Conservation (phyloP, 2,888 invertebrate genomes). For the Orthonevra nobilis region DNA sequence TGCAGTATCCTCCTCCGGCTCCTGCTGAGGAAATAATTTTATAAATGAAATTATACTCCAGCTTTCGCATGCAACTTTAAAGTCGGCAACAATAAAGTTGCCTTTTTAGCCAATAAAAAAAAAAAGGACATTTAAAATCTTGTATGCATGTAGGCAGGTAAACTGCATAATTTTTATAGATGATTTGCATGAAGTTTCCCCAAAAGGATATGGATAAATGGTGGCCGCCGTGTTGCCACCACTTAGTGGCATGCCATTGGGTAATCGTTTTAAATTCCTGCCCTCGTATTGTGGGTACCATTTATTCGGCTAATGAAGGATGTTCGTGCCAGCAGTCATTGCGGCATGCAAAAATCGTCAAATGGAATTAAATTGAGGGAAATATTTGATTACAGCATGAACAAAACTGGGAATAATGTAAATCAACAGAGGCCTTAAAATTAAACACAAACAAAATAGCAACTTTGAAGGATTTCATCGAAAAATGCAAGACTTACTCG, state of each 20-base stretch:
- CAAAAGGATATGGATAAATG: not conserved
- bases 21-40: constrained; percentile 12
- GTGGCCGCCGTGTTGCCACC: not conserved
- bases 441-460: too few relatives aligned
- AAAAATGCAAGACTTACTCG: too few relatives aligned
- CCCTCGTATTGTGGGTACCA: not conserved
- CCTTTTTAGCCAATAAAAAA: not conserved
- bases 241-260: constrained; percentile 40
- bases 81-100: constrained; percentile 1
- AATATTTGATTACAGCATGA: not conserved
- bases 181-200: constrained; percentile 8
- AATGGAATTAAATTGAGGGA: constrained; percentile 8
- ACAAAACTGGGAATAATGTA: not conserved
- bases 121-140: not conserved
- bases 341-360: constrained; percentile 8
- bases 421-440: too few relatives aligned
- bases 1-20: not conserved
- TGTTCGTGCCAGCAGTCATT: constrained; percentile 50
- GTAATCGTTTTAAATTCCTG: constrained; percentile 48
- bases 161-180: constrained; percentile 26
- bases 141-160: too few relatives aligned
- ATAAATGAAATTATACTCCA: constrained; percentile 52
- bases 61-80: constrained; percentile 46
- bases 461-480: too few relatives aligned
- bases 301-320: constrained; percentile 55